These are phyloP conservation scores for Diglossa cyanea DNA, from an alignment of 2,797 vertebrate genomes.

Conservation along the genomic window DNA sequence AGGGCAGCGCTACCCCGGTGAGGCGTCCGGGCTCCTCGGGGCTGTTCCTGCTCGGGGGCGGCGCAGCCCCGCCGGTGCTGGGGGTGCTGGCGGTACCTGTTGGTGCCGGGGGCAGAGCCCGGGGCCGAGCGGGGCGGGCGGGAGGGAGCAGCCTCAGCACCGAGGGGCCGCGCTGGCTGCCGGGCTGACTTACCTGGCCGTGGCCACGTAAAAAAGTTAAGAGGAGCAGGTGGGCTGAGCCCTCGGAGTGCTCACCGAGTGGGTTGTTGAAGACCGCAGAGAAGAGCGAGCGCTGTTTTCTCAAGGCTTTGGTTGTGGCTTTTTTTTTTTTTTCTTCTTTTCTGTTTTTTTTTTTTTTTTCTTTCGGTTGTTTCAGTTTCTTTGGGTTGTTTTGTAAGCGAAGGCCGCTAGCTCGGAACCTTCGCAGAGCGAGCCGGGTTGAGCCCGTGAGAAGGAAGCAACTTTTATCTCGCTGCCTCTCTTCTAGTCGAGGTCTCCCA, in stretches of 20 bases:
- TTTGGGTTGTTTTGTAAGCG: not conserved
- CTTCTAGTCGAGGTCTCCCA: not conserved
- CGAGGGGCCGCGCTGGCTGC: not conserved
- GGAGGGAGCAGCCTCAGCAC: not conserved
- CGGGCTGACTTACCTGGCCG: fast-evolving
- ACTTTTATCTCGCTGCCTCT: not conserved
- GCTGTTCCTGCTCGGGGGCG: not conserved
- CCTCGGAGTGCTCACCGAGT: not conserved
- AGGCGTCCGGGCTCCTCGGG: not conserved
- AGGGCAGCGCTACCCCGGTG: conserved; percentile 21
- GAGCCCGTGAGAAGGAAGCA: not conserved
- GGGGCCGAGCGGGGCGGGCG: not conserved
- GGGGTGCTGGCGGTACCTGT: not conserved
- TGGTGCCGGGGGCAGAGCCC: not conserved
- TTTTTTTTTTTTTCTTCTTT: fast-evolving
- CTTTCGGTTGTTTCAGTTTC: not conserved
- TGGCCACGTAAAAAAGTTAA: not conserved
- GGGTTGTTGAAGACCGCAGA: not conserved
- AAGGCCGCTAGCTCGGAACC: not conserved
- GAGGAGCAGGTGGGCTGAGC: not conserved
- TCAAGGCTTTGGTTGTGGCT: not conserved
- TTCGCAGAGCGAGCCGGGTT: not conserved
- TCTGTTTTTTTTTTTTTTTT: no score
- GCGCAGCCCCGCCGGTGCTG: not conserved
- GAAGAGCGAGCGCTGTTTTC: not conserved